Base-by-base conservation (phyloP, 2,888 invertebrate genomes). In the Mythimna albipuncta region DNA sequence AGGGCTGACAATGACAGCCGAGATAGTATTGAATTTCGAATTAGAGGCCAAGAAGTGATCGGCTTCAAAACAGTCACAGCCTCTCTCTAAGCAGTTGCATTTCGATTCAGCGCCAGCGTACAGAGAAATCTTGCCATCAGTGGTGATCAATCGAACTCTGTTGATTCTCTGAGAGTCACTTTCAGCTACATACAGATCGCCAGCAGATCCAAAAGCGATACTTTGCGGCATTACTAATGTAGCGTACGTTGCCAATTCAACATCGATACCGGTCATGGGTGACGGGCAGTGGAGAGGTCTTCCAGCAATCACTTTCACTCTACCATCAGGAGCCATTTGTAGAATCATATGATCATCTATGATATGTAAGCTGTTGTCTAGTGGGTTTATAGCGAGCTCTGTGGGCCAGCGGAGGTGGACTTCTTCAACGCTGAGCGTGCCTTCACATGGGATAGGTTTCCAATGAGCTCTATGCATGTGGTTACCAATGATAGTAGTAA, bases 361-460 rank as follows among this genome's bases (percentile, higher is more conserved):
- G 84, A 99, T 99, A 91, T 99, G 99, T 44, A 99, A 95, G 0
- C 99, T 98, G 92, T 99, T 99, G 91, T 99, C 99, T 69, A 99
- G 94, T 0, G 99, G 99, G 93, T 99, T 99, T 50, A 99, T 98
- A 0, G 99, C 98, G 21, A 99, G 95, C 91, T 99, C 99, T 0
- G 99, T 99, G 0, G 99, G 99, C 99, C 99, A 99, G 69, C 99
- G 97, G 67, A 99, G 95, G 90, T 99, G 99, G 69, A 99, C 99
- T 94, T 99, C 99, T 91, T 99, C 98, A n/a, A 99, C 97, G 89
- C 98, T 98, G 0, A 99, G 92, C 0, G 99, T 99, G 32, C 99
- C 99, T 92, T 98, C 98, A 89, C 99, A 99, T 0, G 99, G 99
- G 67, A 99, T 98, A 0, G 99, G 99, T 90, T 98, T 99, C 98